Base-by-base conservation (phyloP, 2,888 invertebrate genomes). In the Conus canariensis region DNA sequence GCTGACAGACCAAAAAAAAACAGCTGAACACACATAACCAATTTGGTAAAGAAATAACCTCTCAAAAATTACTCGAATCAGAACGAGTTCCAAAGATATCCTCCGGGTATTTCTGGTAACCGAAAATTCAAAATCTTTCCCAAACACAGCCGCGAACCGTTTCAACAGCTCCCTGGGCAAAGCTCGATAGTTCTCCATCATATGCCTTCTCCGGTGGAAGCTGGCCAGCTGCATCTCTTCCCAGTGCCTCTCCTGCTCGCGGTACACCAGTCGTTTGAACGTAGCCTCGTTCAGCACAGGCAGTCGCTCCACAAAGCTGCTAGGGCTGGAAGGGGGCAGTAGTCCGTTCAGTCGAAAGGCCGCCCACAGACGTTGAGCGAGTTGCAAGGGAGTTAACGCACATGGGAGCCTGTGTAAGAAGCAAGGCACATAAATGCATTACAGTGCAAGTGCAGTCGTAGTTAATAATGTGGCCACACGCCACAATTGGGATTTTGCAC, bases 281-380 rank as follows among this genome's bases (percentile, higher is more conserved):
- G 70, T 14, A 7, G 22, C 74, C 74, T n/a, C n/a, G n/a, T 22
- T 58, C 12, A 74, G 2, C n/a, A 45, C 3, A 4, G 3, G 85
- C n/a, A 58, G 10, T 30, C 87, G 67, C 10, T 67, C 45, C 56
- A 87, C 67, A n/a, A 74, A n/a, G 45, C 56, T 87, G n/a, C 30
- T 4, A 45, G 67, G 25, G 9, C 87, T 59, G 25, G 87, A 80
- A 14, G 92, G 92, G 5, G 87, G 64, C 56, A 93, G 83, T 67
- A 93, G 92, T 16, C 93, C 93, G 80, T 93, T 93, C 5, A 92
- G 89, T 74, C 89, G 89, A 88, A 92, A 92, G 10, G 93, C 92
- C 45, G 60, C 91, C 93, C 93, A 93, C 64, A 93, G 89, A 22
- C 91, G 88, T 82, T 92, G 85, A 16, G 91, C 85, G 19, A 93